These are phyloP conservation scores for Aramus guarauna DNA, from an alignment of 2,113 vertebrate species.

Conservation along the genomic window DNA sequence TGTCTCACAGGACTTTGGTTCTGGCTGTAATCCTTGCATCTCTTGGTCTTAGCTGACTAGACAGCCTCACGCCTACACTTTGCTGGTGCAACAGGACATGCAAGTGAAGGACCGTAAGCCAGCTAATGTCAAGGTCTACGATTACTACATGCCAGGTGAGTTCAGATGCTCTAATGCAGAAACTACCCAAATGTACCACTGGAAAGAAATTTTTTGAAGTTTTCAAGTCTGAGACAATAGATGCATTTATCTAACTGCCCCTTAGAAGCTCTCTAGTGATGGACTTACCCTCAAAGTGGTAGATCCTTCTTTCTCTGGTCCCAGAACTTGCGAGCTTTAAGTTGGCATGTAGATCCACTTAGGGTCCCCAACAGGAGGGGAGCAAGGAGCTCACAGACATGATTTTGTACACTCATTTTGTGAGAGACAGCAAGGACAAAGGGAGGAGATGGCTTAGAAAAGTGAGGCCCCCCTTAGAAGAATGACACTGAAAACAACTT, in stretches of 20 bases:
- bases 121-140: conserved; percentile 79
- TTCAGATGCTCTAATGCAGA: not conserved
- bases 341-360: not conserved
- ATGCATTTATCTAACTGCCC: not conserved
- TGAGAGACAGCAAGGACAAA: not conserved
- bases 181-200: not conserved
- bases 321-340: not conserved
- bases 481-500: not conserved
- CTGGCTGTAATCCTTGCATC: not conserved
- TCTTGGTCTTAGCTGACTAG: conserved; percentile 45
- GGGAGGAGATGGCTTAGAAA: not conserved
- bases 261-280: not conserved
- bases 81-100: conserved; percentile 50
- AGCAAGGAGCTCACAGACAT: not conserved
- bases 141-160: conserved; percentile 85
- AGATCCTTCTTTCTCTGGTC: not conserved
- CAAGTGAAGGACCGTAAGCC: conserved; percentile 75
- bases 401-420: not conserved
- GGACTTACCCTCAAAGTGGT: not conserved
- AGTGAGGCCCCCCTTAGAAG: not conserved
- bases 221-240: not conserved
- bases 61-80: conserved; percentile 26
- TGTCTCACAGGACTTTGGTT: not conserved
- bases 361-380: not conserved
- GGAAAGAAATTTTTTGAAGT: not conserved